These are phyloP conservation scores for Acipenser transmontanus DNA, from an alignment of 2,797 vertebrate species.

Conservation along the genomic window DNA sequence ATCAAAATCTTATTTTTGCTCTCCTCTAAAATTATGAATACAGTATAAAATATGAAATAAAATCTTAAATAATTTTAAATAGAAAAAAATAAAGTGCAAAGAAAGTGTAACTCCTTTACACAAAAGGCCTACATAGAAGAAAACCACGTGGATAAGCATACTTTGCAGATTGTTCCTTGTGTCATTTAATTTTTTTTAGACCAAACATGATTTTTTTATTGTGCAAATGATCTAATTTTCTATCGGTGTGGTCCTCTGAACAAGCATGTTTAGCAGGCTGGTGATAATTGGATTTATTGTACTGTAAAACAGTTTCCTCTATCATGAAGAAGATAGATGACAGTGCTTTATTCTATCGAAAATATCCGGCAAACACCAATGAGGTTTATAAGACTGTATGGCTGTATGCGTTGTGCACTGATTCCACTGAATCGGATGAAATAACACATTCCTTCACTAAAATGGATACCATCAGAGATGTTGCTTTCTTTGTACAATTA, in stretches of 20 bases:
- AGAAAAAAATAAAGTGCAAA: too few species aligned
- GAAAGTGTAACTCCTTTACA: too few species aligned
- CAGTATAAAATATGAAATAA: too few species aligned
- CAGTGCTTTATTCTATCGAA: conserved; percentile 8
- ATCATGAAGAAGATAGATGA: conserved; percentile 18
- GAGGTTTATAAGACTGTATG: neutral
- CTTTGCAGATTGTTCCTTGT: conserved; percentile 28
- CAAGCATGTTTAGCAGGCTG: conserved; percentile 60
- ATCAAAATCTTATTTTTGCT: too few species aligned
- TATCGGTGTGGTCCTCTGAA: conserved; percentile 52
- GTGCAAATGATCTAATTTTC: conserved; percentile 62
- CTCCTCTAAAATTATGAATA: too few species aligned
- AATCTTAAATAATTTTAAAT: too few species aligned
- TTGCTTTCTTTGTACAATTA: too few species aligned
- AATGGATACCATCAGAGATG: too few species aligned
- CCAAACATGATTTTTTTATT: conserved; percentile 60
- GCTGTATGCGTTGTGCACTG: neutral
- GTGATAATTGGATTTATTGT: conserved; percentile 62
- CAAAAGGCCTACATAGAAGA: too few species aligned
- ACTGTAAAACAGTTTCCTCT: conserved; percentile 33
- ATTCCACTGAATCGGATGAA: neutral
- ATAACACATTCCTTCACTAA: neutral
- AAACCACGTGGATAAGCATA: too few species aligned
- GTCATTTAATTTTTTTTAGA: conserved; percentile 63
- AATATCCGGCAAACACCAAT: conserved; percentile 8